These are phyloP conservation scores for Rhinoptilus africanus DNA, from an alignment of 2,113 vertebrate species.

Conservation along the genomic window DNA sequence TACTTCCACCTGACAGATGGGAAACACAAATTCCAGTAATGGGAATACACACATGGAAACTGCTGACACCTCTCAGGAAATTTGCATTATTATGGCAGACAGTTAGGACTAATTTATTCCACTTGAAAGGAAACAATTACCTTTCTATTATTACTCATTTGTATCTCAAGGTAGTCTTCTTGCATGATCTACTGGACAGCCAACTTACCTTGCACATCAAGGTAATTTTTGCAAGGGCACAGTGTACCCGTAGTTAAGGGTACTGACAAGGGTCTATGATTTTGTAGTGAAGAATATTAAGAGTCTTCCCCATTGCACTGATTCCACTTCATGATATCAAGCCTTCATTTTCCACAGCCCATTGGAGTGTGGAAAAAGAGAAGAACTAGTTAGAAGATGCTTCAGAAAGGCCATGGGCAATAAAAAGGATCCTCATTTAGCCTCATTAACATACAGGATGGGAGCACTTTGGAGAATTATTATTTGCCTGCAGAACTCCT, in stretches of 20 bases:
- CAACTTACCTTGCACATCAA: neutral
- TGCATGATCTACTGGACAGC: neutral
- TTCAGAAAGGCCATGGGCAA: constrained; percentile 12
- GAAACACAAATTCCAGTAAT: neutral
- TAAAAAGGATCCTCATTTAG: constrained; percentile 51
- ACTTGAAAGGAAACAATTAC: constrained; percentile 38
- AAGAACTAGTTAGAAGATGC: constrained; percentile 13
- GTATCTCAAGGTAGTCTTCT: neutral
- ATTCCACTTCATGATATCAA: neutral
- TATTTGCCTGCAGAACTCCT: constrained; percentile 36
- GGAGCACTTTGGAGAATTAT: constrained; percentile 17
- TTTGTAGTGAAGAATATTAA: constrained; percentile 23
- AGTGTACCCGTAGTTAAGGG: neutral
- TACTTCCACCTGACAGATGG: neutral
- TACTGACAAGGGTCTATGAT: neutral
- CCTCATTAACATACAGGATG: constrained; percentile 33
- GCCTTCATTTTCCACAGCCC: constrained; percentile 55
- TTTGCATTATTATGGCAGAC: neutral
- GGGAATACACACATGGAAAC: neutral
- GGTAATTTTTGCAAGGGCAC: constrained; percentile 28
- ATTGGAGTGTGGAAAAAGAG: constrained; percentile 35
- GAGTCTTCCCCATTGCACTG: neutral
- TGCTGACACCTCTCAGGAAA: constrained; percentile 1
- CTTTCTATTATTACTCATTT: constrained; percentile 21
- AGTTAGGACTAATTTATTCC: constrained; percentile 30